Percentiles rank a stretch among this genome's conserved stretches.
Evolutionary conservation across 2,888 invertebrate species (phyloP).

Genomic region (Lycophotia porphyrea): DNA sequence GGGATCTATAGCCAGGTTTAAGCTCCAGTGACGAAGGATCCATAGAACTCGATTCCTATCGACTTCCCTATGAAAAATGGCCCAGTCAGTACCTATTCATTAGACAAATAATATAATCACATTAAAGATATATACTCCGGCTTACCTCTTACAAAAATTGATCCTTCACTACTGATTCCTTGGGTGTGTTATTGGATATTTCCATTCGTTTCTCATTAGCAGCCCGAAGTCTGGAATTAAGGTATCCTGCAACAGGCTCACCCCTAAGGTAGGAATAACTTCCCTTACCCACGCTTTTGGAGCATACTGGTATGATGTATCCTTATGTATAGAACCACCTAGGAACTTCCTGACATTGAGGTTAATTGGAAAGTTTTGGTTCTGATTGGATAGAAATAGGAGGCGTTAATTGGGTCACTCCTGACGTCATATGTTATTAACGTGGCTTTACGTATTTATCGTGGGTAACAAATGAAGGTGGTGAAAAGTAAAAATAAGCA

Average conservation of each 20-base stretch:
- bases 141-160: no score
- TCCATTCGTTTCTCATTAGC: not conserved
- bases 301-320: not conserved
- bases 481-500: not conserved
- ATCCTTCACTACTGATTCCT: no score
- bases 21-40: no score
- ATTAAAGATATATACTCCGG: no score
- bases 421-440: not conserved
- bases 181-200: not conserved
- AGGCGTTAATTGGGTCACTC: constrained; percentile 3
- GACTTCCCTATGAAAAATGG: no score
- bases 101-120: no score
- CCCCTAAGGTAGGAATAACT: not conserved
- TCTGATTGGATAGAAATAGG: constrained; percentile 16
- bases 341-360: not conserved
- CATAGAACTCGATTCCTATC: no score
- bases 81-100: no score
- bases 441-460: not conserved
- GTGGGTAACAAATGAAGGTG: not conserved
- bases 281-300: not conserved
- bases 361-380: constrained; percentile 9
- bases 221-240: not conserved
- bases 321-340: not conserved
- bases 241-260: no score
- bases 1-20: not conserved